phyloP scores from a whole-genome alignment of 2,888 invertebrate species.

The Drosophila mimetica region DNA sequence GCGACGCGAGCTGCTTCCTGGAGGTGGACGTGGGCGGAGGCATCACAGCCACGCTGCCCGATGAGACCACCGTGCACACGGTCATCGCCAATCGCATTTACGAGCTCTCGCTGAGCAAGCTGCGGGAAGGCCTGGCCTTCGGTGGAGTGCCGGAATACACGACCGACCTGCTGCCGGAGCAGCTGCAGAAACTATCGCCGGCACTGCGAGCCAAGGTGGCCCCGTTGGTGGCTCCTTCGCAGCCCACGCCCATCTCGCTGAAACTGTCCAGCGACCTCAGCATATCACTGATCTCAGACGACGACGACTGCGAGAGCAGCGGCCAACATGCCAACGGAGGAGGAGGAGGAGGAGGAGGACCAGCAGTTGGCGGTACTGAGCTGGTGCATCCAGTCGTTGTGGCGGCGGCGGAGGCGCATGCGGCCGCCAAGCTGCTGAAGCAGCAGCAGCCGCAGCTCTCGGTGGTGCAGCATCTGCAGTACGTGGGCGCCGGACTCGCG shows the following conservation, averaged over 20 bases:
- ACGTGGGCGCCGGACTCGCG: conserved; percentile 52
- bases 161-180: conserved; percentile 65
- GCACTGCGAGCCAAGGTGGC: conserved; percentile 69
- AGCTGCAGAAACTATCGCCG: conserved; percentile 67
- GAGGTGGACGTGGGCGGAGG: conserved; percentile 60
- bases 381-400: conserved; percentile 49
- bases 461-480: conserved; percentile 72
- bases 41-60: conserved; percentile 70
- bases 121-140: conserved; percentile 82
- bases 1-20: conserved; percentile 38
- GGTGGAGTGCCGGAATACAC: conserved; percentile 80
- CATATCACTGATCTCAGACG: conserved; percentile 83
- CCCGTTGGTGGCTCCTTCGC: conserved; percentile 66
- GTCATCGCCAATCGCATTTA: conserved; percentile 83
- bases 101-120: conserved; percentile 81
- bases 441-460: conserved; percentile 76
- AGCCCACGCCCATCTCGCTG: conserved; percentile 77
- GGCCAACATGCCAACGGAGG: conserved; percentile 17
- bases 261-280: conserved; percentile 82
- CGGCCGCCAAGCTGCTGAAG: conserved; percentile 70
- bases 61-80: conserved; percentile 83
- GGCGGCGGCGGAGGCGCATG: conserved; percentile 45
- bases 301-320: conserved; percentile 74
- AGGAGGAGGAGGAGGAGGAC: too few species aligned
- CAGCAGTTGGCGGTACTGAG: conserved; percentile 6